These are phyloP conservation scores for Leucophora obtusa DNA, from an alignment of 2,888 invertebrate species.

Conservation along the genomic window DNA sequence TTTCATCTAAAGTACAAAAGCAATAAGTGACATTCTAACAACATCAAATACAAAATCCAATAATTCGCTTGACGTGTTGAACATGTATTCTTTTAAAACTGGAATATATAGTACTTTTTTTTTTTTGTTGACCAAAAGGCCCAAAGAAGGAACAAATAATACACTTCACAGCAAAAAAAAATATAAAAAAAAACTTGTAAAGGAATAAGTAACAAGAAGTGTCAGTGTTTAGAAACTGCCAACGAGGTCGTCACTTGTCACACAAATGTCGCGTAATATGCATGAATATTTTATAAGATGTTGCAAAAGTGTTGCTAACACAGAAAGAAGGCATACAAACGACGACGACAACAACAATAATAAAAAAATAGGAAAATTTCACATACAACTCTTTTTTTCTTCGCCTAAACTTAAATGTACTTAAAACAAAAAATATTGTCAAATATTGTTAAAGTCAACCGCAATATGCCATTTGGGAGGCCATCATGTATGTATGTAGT, in stretches of 20 bases:
- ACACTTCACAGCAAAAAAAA: neutral
- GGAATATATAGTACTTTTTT: slow-evolving; percentile 69
- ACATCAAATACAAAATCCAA: slow-evolving; percentile 66
- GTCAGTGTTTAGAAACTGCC: slow-evolving; percentile 63
- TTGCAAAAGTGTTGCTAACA: slow-evolving; percentile 52
- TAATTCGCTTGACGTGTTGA: slow-evolving; percentile 72
- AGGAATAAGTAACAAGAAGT: slow-evolving; percentile 38
- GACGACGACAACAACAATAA: slow-evolving; percentile 20
- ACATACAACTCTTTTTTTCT: slow-evolving; percentile 13
- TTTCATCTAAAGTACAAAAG: slow-evolving; percentile 24
- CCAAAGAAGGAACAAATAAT: slow-evolving; percentile 47
- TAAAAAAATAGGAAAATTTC: neutral
- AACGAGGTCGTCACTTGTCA: slow-evolving; percentile 66
- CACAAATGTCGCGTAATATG: slow-evolving; percentile 68
- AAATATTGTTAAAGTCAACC: slow-evolving; percentile 66
- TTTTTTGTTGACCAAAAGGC: slow-evolving; percentile 40
- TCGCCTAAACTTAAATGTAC: neutral
- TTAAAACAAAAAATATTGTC: slow-evolving; percentile 27
- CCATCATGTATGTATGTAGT: slow-evolving; percentile 31
- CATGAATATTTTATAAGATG: slow-evolving; percentile 69
- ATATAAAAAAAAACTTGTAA: slow-evolving; percentile 10
- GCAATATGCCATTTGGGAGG: slow-evolving; percentile 67
- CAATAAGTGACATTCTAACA: slow-evolving; percentile 67
- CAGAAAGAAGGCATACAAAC: slow-evolving; percentile 2
- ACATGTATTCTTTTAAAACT: slow-evolving; percentile 30